Evolutionary conservation across 2,797 vertebrate genomes (phyloP).

Genomic region (Poliocrania exsul): DNA sequence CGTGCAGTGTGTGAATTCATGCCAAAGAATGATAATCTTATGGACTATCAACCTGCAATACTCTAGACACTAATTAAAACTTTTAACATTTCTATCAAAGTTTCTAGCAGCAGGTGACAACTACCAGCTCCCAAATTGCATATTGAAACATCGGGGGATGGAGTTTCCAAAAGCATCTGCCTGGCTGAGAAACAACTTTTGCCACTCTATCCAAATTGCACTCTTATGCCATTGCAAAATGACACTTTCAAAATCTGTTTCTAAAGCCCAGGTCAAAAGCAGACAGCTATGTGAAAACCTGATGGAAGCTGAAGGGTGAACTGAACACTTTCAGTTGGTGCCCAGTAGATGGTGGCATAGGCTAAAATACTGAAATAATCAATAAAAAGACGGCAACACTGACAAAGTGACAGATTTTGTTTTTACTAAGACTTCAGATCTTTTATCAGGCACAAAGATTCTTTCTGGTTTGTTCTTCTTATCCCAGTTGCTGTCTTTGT

Average conservation of each 20-base stretch:
- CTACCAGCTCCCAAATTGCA: background rate
- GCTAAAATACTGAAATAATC: constrained; percentile 20
- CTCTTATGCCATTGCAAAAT: background rate
- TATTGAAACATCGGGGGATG: background rate
- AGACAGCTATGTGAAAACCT: background rate
- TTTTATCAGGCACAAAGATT: background rate
- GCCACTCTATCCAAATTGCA: background rate
- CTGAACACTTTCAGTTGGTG: background rate
- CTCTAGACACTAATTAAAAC: background rate
- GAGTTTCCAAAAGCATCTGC: background rate
- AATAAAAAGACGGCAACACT: background rate
- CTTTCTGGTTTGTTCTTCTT: background rate
- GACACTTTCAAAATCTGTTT: background rate
- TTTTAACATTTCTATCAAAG: background rate
- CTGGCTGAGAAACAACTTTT: background rate
- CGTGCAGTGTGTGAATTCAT: background rate
- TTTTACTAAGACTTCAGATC: constrained; percentile 42
- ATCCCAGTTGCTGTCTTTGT: background rate
- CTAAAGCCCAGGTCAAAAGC: background rate
- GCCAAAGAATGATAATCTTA: background rate
- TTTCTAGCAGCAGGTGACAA: background rate
- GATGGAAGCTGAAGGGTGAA: rapidly evolving
- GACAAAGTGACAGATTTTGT: constrained; percentile 36
- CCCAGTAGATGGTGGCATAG: constrained; percentile 74
- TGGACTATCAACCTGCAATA: background rate